A percentile compares a stretch with the other conserved stretches of the same genome.
Evolutionary conservation across 2,113 vertebrate species (phyloP).

Genomic region (Zosterops japonicus): DNA sequence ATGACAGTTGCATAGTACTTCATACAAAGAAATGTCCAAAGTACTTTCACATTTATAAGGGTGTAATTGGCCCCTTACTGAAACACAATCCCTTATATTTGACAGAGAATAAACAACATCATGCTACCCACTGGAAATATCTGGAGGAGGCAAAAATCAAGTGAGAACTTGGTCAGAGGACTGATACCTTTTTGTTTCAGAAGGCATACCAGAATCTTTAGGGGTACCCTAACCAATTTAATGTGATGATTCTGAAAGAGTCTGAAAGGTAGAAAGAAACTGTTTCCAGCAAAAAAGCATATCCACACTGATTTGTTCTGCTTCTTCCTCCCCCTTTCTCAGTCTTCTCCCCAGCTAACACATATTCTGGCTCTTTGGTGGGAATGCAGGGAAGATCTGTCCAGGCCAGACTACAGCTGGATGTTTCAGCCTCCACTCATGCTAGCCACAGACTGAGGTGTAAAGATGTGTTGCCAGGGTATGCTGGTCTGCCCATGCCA

Average conservation of each 20-base stretch:
- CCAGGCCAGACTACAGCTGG: background rate
- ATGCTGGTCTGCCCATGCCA: background rate
- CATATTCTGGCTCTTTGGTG: background rate
- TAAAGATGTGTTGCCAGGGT: background rate
- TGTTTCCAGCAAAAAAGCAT: background rate
- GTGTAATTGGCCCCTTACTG: background rate
- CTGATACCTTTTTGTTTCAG: background rate
- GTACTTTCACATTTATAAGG: background rate
- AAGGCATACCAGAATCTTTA: background rate
- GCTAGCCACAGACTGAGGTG: background rate
- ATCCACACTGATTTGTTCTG: background rate
- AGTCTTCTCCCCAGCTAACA: background rate
- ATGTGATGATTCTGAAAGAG: background rate
- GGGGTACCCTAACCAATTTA: background rate
- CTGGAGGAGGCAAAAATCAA: background rate
- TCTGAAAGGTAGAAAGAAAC: background rate
- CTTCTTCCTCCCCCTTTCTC: background rate
- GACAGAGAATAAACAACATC: background rate
- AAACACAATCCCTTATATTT: background rate
- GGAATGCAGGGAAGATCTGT: background rate
- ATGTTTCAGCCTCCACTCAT: background rate
- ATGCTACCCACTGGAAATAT: background rate
- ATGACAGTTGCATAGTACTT: background rate
- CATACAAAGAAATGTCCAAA: background rate
- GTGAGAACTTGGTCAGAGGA: background rate